phyloP scores from a whole-genome alignment of 1,140 invertebrate species.

The Chrysopa pallens region DNA sequence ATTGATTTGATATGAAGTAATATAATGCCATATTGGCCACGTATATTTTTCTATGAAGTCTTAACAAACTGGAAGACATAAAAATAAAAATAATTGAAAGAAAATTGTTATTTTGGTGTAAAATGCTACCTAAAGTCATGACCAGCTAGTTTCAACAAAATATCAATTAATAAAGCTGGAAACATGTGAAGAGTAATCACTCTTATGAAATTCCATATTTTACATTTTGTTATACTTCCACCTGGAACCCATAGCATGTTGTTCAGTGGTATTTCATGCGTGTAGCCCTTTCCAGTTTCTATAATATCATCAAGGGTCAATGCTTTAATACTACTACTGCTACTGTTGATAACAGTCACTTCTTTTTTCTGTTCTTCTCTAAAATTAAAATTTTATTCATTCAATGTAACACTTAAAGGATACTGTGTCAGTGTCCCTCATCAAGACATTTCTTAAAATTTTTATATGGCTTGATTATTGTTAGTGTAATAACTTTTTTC shows the following conservation, averaged over 20 bases:
- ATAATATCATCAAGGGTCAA: conserved; percentile 44
- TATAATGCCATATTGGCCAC: conserved; percentile 53
- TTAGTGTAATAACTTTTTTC: no score
- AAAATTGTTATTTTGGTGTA: no score
- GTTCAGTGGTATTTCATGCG: conserved; percentile 39
- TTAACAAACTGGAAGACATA: conserved; percentile 41
- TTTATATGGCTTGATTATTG: no score
- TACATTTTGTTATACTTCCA: conserved; percentile 27
- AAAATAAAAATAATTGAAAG: background rate
- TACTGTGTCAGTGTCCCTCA: no score
- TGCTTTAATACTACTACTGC: conserved; percentile 31
- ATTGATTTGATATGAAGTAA: conserved; percentile 65
- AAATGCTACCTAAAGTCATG: conserved; percentile 50
- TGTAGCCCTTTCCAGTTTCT: conserved; percentile 28
- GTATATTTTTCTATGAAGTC: conserved; percentile 62
- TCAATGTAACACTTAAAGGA: no score
- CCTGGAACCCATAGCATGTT: conserved; percentile 47
- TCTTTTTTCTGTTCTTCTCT: conserved; percentile 10
- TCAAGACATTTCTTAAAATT: no score
- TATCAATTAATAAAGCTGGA: conserved; percentile 50
- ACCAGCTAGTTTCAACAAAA: conserved; percentile 36
- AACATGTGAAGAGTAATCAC: conserved; percentile 44
- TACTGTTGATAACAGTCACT: conserved; percentile 45
- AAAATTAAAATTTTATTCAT: no score
- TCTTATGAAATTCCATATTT: conserved; percentile 29